Percentiles rank a stretch among this genome's conserved stretches.
These are phyloP conservation scores for Dipodomys ordii DNA, from an alignment of 2,113 vertebrate species.

Conservation along the genomic window DNA sequence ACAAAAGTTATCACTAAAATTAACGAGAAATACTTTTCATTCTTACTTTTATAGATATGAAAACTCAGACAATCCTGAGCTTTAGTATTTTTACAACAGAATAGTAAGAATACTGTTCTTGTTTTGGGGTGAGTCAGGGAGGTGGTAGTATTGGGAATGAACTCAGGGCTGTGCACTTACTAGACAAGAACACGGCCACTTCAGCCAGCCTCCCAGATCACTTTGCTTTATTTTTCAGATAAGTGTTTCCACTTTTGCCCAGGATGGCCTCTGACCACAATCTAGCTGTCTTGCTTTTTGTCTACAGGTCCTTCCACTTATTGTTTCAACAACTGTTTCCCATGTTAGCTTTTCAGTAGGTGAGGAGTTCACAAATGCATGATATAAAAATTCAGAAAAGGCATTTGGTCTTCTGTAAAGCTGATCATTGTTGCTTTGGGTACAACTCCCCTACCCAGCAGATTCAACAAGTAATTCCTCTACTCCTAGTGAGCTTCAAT, in stretches of 20 bases:
- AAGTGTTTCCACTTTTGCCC: too few species aligned
- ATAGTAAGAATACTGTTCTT: not conserved
- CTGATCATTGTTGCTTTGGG: constrained; percentile 28
- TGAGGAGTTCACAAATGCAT: not conserved
- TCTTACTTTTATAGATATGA: constrained; percentile 7
- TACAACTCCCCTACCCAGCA: not conserved
- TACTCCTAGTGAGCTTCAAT: not conserved
- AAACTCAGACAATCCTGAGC: not conserved
- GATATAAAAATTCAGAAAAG: not conserved
- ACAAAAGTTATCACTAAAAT: not conserved
- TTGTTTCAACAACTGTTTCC: not conserved
- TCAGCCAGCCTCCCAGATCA: too few species aligned
- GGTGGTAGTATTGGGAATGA: too few species aligned
- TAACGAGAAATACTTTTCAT: constrained; percentile 17
- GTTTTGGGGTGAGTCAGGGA: too few species aligned
- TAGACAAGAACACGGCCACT: too few species aligned
- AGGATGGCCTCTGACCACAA: too few species aligned
- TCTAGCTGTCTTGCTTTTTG: not conserved
- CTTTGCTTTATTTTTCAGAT: too few species aligned
- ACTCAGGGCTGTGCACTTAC: too few species aligned
- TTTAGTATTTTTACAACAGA: not conserved
- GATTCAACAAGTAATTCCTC: constrained; percentile 3
- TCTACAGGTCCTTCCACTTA: not conserved
- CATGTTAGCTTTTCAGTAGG: not conserved
- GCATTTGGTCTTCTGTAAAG: not conserved